phyloP scores from a whole-genome alignment of 2,797 vertebrate species.

The Enteromius thamalakanensis region DNA sequence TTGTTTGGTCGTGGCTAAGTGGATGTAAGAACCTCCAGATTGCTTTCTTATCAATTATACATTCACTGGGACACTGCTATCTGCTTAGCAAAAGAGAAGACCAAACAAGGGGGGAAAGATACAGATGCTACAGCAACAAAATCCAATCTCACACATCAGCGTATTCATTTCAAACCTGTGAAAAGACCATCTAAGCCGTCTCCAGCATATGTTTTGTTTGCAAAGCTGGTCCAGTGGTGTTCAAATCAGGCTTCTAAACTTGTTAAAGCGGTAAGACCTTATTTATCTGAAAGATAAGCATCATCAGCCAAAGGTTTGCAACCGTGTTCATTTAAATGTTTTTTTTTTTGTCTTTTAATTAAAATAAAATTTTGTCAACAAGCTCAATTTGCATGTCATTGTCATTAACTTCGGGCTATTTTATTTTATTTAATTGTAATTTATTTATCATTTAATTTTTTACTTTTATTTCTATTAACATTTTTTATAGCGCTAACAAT shows the following conservation, averaged over 20 bases:
- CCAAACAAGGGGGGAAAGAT: not conserved
- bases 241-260: not conserved
- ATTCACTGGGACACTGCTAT: slow-evolving; percentile 14
- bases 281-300: not conserved
- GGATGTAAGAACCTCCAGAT: slow-evolving; percentile 6
- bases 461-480: too few relatives aligned
- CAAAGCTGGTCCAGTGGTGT: not conserved
- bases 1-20: slow-evolving; percentile 28
- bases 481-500: not conserved
- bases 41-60: slow-evolving; percentile 48
- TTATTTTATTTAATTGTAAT: not conserved
- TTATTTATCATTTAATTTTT: not conserved
- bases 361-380: not conserved
- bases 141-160: slow-evolving; percentile 20
- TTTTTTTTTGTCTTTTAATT: not conserved
- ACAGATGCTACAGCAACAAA: not conserved
- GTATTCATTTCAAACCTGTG: slow-evolving; percentile 17
- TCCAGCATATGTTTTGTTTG: not conserved
- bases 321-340: not conserved
- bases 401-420: not conserved
- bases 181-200: not conserved
- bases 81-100: not conserved
- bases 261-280: not conserved
- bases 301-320: not conserved
- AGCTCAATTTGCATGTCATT: not conserved